Percentiles rank a stretch among this genome's conserved stretches.
Evolutionary conservation across 2,797 vertebrate genomes (phyloP).

Genomic region (Alcedo atthis): DNA sequence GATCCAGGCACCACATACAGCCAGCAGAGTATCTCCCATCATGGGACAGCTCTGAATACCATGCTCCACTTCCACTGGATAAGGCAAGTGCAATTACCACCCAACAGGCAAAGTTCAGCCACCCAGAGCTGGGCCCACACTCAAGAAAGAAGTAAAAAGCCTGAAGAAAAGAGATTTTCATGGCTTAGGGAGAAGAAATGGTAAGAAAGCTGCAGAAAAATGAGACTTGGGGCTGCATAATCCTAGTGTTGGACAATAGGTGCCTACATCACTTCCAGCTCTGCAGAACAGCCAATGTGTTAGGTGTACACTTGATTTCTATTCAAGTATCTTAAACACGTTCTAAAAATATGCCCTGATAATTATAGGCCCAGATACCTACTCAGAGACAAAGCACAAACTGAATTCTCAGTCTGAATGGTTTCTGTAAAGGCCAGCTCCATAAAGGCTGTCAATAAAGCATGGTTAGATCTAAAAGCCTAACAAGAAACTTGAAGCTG

Average conservation of each 20-base stretch:
- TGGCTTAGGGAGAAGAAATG: not conserved
- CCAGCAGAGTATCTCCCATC: not conserved
- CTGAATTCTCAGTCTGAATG: not conserved
- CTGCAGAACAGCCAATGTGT: not conserved
- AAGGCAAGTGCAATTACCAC: not conserved
- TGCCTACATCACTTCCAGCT: not conserved
- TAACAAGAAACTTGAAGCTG: not conserved
- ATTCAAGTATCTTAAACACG: not conserved
- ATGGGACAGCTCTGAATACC: not conserved
- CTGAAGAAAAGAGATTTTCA: not conserved
- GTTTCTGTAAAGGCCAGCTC: not conserved
- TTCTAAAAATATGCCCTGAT: not conserved
- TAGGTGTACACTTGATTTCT: not conserved
- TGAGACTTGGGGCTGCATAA: not conserved
- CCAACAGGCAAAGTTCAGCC: accelerated
- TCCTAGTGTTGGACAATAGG: not conserved
- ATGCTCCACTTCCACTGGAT: not conserved
- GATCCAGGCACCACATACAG: not conserved
- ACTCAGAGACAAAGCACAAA: not conserved
- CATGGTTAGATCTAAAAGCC: not conserved
- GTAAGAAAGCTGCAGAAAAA: not conserved
- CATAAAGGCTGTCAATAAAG: not conserved
- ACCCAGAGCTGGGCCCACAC: not conserved
- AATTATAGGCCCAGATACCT: not conserved
- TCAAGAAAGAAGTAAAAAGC: not conserved